Base-by-base conservation (phyloP, 2,113 vertebrate genomes). In the Macrotus californicus region DNA sequence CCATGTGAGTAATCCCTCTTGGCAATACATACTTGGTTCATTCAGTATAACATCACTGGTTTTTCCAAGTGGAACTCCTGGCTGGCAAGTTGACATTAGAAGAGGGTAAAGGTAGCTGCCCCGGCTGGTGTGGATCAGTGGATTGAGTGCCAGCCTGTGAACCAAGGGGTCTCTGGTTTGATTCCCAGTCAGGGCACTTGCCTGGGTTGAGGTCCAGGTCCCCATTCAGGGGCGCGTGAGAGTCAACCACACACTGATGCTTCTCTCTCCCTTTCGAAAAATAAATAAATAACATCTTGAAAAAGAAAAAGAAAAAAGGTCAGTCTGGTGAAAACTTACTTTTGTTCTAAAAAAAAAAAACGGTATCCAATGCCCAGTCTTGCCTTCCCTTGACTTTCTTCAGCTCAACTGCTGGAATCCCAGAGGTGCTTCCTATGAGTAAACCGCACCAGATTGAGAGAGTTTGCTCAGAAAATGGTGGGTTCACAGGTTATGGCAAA, bases 21-120 rank as follows among this genome's bases (percentile, higher is more conserved):
- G n/a, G 19, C 75, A 95, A 95, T 92, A 92, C 92, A 94, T 66
- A 76, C n/a, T 75, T 43, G 72, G 48, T 39, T 89, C 80, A 43
- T 29, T 70, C 64, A 52, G 11, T 36, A 24, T 24, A 26, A 39
- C 21, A 43, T 59, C 50, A 4, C 52, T 59, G 77, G 29, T 59
- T 43, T 91, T 77, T 84, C 15, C 56, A 21, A 64, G 70, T 48
- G 36, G 34, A 77, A 54, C 36, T 87, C 41, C 50, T 48, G 41
- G 50, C 46, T n/a, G 36, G 50, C 36, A 46, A 14, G 11, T 39
- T 54, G 18, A 19, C 39, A 31, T 46, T 46, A 59, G 79, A 76
- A 76, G 36, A 52, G 29, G 29, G 50, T 13, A 43, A 52, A 54
- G 3, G 6, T 15, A 43, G 64, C 85, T 10, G 24, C 59, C 24